Percentiles rank a stretch among this genome's conserved stretches.
Conservation (phyloP, 2,888 invertebrate species). For the Crematogaster levior region DNA sequence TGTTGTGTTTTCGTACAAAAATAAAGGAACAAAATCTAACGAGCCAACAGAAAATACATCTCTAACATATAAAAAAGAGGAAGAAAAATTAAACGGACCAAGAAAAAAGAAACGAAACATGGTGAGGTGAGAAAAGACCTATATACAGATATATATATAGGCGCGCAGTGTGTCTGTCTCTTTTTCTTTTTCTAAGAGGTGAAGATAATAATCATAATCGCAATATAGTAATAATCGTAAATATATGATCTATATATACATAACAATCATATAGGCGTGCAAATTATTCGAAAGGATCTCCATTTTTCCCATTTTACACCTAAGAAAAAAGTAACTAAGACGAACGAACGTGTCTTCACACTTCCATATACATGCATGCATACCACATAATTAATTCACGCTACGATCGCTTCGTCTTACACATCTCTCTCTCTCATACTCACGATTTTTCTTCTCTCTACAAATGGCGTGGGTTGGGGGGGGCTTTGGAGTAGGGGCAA, state of each 20-base stretch:
- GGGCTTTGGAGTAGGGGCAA: slow-evolving; percentile 71
- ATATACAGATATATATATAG: slow-evolving; percentile 67
- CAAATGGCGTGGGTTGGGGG: slow-evolving; percentile 72
- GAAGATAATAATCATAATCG: slow-evolving; percentile 31
- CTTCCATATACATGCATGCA: neutral
- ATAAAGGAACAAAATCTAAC: slow-evolving; percentile 84
- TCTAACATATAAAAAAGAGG: slow-evolving; percentile 49
- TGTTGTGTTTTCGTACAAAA: slow-evolving; percentile 78
- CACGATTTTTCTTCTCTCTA: slow-evolving; percentile 71
- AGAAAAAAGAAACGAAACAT: slow-evolving; percentile 33
- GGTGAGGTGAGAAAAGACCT: slow-evolving; percentile 62
- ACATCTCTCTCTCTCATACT: slow-evolving; percentile 10
- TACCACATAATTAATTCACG: slow-evolving; percentile 7
- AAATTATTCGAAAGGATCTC: slow-evolving; percentile 26
- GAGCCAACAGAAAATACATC: slow-evolving; percentile 81
- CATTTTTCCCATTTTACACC: slow-evolving; percentile 22
- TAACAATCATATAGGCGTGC: slow-evolving; percentile 39
- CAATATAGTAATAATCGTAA: slow-evolving; percentile 37
- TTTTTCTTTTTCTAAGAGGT: slow-evolving; percentile 41
- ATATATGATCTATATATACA: slow-evolving; percentile 1
- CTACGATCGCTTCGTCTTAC: slow-evolving; percentile 9
- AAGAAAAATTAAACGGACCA: slow-evolving; percentile 16
- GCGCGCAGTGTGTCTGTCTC: slow-evolving; percentile 67
- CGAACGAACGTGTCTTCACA: slow-evolving; percentile 42
- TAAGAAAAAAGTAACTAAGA: slow-evolving; percentile 30